Percentiles rank a stretch among this genome's conserved stretches.
These are phyloP conservation scores for Ptilonorhynchus violaceus DNA, from an alignment of 2,113 vertebrate genomes.

Conservation along the genomic window DNA sequence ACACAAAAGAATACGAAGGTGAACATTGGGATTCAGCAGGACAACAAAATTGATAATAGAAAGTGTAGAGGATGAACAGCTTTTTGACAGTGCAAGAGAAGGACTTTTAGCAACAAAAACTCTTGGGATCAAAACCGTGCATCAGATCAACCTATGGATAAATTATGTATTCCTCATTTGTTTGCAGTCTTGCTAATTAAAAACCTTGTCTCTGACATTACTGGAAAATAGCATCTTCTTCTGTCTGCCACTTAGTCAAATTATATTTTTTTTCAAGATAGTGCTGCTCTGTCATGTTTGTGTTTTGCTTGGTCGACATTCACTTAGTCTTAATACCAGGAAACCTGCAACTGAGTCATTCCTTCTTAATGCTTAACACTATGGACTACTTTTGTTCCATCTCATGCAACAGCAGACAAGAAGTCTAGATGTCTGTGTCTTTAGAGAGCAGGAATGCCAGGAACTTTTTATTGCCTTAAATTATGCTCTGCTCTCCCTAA, in stretches of 20 bases:
- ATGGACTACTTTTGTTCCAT: neutral
- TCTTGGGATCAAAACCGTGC: neutral
- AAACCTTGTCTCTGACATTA: neutral
- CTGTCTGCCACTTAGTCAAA: neutral
- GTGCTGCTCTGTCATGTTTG: neutral
- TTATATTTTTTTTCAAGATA: neutral
- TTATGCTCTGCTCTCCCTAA: neutral
- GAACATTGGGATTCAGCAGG: neutral
- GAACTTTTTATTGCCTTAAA: neutral
- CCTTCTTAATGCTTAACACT: neutral
- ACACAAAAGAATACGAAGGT: conserved; percentile 49
- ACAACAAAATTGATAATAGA: neutral
- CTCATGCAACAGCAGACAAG: neutral
- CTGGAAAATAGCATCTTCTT: neutral
- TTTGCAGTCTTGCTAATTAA: neutral
- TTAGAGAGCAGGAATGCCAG: neutral
- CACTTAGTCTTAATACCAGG: neutral
- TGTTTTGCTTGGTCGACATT: rapidly evolving
- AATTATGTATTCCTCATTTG: neutral
- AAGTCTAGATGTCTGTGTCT: neutral
- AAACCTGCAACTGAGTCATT: neutral
- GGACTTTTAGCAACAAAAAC: neutral
- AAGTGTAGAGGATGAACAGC: neutral
- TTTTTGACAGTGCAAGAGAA: neutral
- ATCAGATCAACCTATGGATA: neutral